phyloP scores from a whole-genome alignment of 2,113 vertebrate genomes.

The Platycercus adscitus region DNA sequence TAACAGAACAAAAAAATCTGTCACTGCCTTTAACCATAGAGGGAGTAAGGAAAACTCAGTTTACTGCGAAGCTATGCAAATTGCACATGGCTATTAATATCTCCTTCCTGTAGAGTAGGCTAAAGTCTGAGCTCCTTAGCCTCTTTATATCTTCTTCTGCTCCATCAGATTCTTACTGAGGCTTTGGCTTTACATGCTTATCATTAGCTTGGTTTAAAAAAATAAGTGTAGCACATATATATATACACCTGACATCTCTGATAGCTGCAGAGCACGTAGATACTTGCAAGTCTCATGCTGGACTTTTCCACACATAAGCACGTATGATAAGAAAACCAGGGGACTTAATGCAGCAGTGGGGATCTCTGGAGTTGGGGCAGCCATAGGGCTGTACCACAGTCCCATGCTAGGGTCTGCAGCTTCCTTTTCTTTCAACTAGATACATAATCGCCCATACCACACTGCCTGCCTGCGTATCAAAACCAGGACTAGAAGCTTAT shows the following conservation, averaged over 20 bases:
- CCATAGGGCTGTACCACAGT: background rate
- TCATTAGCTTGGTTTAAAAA: background rate
- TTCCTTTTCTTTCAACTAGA: background rate
- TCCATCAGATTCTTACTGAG: background rate
- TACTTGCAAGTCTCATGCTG: background rate
- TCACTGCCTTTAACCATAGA: background rate
- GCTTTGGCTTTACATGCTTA: background rate
- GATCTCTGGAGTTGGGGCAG: background rate
- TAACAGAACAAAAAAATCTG: background rate
- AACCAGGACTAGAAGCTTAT: background rate
- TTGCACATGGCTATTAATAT: background rate
- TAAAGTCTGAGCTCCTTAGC: background rate
- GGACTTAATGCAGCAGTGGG: background rate
- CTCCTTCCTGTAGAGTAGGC: background rate
- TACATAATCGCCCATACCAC: background rate
- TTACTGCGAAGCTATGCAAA: background rate
- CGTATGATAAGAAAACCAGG: fast-evolving
- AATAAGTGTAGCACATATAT: background rate
- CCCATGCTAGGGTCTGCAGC: background rate
- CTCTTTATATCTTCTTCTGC: background rate
- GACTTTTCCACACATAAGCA: background rate
- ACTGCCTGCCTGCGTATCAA: background rate
- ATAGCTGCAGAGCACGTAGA: background rate
- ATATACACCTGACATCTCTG: background rate
- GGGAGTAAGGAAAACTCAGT: background rate